These are phyloP conservation scores for Artibeus lituratus DNA, from an alignment of 2,797 vertebrate species.

Conservation along the genomic window DNA sequence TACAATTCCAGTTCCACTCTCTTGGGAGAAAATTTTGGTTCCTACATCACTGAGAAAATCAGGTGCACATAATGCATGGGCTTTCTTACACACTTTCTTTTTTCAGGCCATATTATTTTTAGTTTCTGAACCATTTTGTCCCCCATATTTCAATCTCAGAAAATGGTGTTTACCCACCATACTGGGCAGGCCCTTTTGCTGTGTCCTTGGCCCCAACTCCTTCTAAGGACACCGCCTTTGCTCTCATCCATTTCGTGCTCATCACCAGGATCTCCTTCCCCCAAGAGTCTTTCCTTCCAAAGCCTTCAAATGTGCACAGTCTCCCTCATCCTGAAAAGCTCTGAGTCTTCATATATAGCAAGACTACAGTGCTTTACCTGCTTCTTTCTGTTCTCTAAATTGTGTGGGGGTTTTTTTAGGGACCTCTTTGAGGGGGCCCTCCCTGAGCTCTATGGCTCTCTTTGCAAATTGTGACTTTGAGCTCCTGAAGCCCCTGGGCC, in stretches of 20 bases:
- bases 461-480: neutral
- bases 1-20: neutral
- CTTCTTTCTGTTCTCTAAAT: neutral
- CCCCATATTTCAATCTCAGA: neutral
- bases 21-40: neutral
- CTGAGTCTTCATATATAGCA: neutral
- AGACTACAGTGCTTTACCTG: neutral
- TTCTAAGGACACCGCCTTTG: neutral
- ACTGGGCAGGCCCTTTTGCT: neutral
- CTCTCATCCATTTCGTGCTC: neutral
- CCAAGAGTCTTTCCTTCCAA: neutral
- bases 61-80: neutral
- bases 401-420: neutral
- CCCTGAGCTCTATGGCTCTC: neutral
- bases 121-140: neutral
- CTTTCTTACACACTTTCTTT: neutral
- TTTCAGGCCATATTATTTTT: neutral
- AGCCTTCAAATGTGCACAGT: neutral
- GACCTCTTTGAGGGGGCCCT: neutral
- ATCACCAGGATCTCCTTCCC: neutral
- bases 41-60: neutral
- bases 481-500: accelerated
- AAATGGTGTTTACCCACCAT: neutral
- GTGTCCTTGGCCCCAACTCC: neutral
- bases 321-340: neutral